Evolutionary conservation across 2,113 vertebrate genomes (phyloP), one percentile per base, ranked within the genome.

Genomic region (Serinus canaria): DNA sequence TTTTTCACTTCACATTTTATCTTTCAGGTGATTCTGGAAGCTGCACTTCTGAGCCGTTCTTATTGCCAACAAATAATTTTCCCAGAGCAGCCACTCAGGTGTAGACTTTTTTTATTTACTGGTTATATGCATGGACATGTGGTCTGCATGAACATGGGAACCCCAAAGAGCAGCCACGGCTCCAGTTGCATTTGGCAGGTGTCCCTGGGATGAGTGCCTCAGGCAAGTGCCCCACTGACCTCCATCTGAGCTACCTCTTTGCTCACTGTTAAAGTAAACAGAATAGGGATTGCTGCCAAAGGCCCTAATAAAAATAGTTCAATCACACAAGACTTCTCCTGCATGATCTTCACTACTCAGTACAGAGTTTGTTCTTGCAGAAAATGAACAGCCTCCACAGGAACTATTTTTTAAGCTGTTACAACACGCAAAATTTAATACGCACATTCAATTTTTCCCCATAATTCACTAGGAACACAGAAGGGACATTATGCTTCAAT

Each of bases 341-440:
- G 22, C 50, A 24, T 55, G 63, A 70, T 74, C 39, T 49, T 90
- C 73, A 41, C 43, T 64, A 35, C 22, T 46, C 41, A 53, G n/a
- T 50, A 58, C 3, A 55, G 27, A 2, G 8, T 44, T 83, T 27
- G 15, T 41, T 89, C 66, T 60, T 8, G 2, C 37, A 83, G 73
- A 87, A 96, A 70, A 92, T 12, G 4, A 91, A 63, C 70, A 63
- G 1, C 28, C 44, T 87, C 66, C 73, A 47, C 24, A 43, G 77
- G 77, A 97, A 75, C 74, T 92, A 7, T 55, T 74, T 90, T 94
- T 92, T 83, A 46, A 77, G 81, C 35, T 77, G 66, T 53, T 94
- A 55, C 25, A 87, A 83, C 46, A 63, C 15, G 63, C 58, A 76
- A 69, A 64, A 23, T 74, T 63, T 49, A 83, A 70, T 43, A 69